These are phyloP conservation scores for Archilochus colubris DNA, from an alignment of 2,113 vertebrate species.

Conservation along the genomic window DNA sequence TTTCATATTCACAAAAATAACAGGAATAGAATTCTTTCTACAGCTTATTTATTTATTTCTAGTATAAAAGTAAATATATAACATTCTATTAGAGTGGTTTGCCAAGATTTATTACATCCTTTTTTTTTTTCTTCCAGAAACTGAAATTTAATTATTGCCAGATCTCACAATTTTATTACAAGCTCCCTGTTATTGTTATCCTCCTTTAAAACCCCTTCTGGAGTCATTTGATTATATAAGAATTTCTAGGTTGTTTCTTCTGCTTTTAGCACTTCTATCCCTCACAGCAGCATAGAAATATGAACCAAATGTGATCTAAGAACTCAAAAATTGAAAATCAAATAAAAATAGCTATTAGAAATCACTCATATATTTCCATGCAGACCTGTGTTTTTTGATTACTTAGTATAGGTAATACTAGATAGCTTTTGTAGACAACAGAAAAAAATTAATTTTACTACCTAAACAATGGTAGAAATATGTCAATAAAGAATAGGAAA, in stretches of 20 bases:
- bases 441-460: not conserved
- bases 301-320: not conserved
- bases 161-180: not conserved
- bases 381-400: not conserved
- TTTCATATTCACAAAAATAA: not conserved
- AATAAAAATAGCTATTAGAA: not conserved
- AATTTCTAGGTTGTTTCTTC: not conserved
- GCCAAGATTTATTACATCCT: not conserved
- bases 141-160: not conserved
- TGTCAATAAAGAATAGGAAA: not conserved
- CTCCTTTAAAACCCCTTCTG: not conserved
- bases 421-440: not conserved
- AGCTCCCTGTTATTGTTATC: not conserved
- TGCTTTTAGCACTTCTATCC: not conserved
- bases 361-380: not conserved
- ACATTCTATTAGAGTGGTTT: not conserved
- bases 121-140: not conserved
- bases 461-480: not conserved
- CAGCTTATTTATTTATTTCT: not conserved
- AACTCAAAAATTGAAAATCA: not conserved
- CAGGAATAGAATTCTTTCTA: not conserved
- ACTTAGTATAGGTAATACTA: not conserved
- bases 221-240: not conserved
- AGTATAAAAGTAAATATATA: not conserved
- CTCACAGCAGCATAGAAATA: not conserved